Evolutionary conservation across 2,797 vertebrate species (phyloP).

Genomic region (Oreonectes daqikongensis): DNA sequence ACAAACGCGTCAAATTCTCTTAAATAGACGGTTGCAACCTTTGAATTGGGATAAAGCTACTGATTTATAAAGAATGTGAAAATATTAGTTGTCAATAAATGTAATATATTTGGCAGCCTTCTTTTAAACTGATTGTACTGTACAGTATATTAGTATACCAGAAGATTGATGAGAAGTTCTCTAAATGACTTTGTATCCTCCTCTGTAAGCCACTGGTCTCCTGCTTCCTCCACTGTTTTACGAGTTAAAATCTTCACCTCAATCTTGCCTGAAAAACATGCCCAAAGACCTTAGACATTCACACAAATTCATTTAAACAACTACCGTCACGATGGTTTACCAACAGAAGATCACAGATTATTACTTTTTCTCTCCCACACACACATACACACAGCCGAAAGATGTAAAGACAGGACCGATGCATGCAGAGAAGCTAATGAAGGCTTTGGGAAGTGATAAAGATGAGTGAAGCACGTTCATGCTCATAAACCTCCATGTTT

Average conservation of each 20-base stretch:
- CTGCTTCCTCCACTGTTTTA: slow-evolving; percentile 79
- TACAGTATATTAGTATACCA: slow-evolving; percentile 80
- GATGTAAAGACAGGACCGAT: slow-evolving; percentile 1
- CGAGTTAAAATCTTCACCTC: slow-evolving; percentile 91
- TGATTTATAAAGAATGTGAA: no score
- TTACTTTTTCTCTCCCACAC: background rate
- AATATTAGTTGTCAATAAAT: no score
- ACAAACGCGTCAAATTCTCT: no score
- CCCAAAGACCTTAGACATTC: background rate
- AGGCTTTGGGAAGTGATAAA: background rate
- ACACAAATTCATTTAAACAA: background rate
- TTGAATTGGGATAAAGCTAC: no score
- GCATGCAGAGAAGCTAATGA: slow-evolving; percentile 21
- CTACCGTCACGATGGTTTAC: background rate
- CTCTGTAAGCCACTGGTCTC: slow-evolving; percentile 88
- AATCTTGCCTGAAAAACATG: slow-evolving; percentile 83
- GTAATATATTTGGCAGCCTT: background rate
- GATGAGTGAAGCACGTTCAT: background rate
- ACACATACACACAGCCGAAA: slow-evolving; percentile 3
- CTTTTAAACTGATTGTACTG: background rate
- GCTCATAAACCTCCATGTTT: slow-evolving; percentile 8
- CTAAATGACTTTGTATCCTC: slow-evolving; percentile 93
- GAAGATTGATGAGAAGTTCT: slow-evolving; percentile 91
- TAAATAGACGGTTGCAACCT: no score
- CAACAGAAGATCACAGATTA: background rate